These are phyloP conservation scores for Carduelis carduelis DNA, from an alignment of 2,797 vertebrate species.

Conservation along the genomic window DNA sequence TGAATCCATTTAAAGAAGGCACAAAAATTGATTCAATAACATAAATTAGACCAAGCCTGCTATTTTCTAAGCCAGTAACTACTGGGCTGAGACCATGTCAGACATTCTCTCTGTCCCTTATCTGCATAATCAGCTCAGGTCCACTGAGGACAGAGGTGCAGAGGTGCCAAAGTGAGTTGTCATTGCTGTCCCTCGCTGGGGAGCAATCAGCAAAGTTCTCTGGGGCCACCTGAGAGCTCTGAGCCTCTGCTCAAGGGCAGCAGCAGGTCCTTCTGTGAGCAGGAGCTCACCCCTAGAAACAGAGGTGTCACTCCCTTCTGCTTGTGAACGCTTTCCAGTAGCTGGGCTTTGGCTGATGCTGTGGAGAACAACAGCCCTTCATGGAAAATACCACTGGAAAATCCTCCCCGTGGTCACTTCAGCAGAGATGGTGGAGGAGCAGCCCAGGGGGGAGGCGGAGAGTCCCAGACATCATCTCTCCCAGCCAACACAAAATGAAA, in stretches of 20 bases:
- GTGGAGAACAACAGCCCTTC: not conserved
- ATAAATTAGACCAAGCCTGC: not conserved
- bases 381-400: not conserved
- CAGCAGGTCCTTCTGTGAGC: not conserved
- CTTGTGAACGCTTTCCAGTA: not conserved
- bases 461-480: not conserved
- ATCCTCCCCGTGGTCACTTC: not conserved
- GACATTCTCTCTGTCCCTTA: not conserved
- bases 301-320: not conserved
- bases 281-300: accelerated
- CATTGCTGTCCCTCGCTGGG: not conserved
- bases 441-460: not conserved
- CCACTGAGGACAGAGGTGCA: not conserved
- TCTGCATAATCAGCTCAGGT: not conserved
- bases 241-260: not conserved
- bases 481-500: not conserved
- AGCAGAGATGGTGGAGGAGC: not conserved
- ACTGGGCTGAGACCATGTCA: not conserved
- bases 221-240: not conserved
- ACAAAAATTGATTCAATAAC: not conserved
- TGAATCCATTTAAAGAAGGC: not conserved
- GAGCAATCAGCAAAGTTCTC: not conserved
- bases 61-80: not conserved
- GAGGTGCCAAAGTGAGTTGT: not conserved
- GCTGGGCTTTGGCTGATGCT: not conserved